phyloP scores from a whole-genome alignment of 2,888 invertebrate species.

The Caenorhabditis angaria region DNA sequence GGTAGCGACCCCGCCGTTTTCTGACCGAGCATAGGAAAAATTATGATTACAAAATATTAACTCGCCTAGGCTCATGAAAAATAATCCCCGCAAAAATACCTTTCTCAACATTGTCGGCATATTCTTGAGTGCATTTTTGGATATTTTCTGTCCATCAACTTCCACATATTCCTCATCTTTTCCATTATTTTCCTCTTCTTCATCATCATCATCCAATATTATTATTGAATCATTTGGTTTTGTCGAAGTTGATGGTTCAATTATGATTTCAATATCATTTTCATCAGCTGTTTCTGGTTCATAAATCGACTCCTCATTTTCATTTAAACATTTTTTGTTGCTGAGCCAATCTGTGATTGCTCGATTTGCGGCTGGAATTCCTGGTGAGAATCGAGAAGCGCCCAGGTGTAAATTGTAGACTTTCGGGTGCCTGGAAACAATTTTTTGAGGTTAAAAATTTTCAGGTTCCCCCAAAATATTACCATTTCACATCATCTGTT shows the following conservation, averaged over 20 bases:
- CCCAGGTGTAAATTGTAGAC: slow-evolving; percentile 44
- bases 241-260: slow-evolving; percentile 12
- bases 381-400: slow-evolving; percentile 43
- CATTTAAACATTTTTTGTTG: slow-evolving; percentile 5
- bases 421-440: slow-evolving; percentile 40
- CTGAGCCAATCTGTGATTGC: slow-evolving; percentile 37
- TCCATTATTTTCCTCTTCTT: slow-evolving; percentile 7
- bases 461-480: not conserved
- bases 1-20: no score
- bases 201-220: slow-evolving; percentile 12
- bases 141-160: slow-evolving; percentile 14
- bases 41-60: no score
- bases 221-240: slow-evolving; percentile 8
- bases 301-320: not conserved
- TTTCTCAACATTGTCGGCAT: slow-evolving; percentile 7
- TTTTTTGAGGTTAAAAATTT: not conserved
- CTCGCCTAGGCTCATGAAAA: no score
- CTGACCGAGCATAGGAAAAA: no score
- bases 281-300: not conserved
- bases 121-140: not conserved
- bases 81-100: not conserved
- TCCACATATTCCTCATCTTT: slow-evolving; percentile 14
- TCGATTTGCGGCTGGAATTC: slow-evolving; percentile 30
- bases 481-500: slow-evolving; percentile 18
- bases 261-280: slow-evolving; percentile 2